Percentiles rank a stretch among this genome's conserved stretches.
phyloP scores from a whole-genome alignment of 2,113 vertebrate species.

The Lethenteron camtschaticum region DNA sequence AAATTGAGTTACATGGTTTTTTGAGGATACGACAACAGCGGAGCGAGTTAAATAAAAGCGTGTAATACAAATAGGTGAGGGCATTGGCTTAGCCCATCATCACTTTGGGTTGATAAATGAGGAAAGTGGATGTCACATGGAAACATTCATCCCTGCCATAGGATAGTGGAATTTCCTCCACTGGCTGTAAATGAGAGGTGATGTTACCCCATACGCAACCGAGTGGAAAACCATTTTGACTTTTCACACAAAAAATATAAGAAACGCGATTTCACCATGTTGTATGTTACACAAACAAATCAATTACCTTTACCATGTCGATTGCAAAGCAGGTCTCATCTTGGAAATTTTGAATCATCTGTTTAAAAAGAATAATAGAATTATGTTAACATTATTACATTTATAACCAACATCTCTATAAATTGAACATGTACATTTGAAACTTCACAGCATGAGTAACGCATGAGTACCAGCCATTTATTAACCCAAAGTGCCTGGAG shows the following conservation, averaged over 20 bases:
- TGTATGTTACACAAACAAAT: too few relatives aligned
- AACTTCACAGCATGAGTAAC: not conserved
- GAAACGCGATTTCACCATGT: not conserved
- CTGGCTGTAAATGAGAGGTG: not conserved
- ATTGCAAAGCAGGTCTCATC: conserved; percentile 91
- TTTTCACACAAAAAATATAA: conserved; percentile 4
- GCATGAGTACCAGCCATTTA: not conserved
- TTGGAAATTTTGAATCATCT: conserved; percentile 94
- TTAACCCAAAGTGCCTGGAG: not conserved
- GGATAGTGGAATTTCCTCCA: not conserved
- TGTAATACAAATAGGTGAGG: too few relatives aligned
- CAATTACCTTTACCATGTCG: conserved; percentile 56
- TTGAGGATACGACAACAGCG: too few relatives aligned
- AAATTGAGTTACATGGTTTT: too few relatives aligned
- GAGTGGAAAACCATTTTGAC: not conserved
- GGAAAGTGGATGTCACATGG: too few relatives aligned
- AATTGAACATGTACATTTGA: not conserved
- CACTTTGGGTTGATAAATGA: too few relatives aligned
- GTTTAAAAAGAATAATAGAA: conserved; percentile 8
- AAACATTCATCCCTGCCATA: too few relatives aligned
- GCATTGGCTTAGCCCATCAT: too few relatives aligned
- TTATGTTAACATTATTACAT: not conserved
- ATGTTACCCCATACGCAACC: not conserved
- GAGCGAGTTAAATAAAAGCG: too few relatives aligned
- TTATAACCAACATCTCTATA: not conserved